Conservation (phyloP, 2,113 vertebrate species). For the Bettongia penicillata region DNA sequence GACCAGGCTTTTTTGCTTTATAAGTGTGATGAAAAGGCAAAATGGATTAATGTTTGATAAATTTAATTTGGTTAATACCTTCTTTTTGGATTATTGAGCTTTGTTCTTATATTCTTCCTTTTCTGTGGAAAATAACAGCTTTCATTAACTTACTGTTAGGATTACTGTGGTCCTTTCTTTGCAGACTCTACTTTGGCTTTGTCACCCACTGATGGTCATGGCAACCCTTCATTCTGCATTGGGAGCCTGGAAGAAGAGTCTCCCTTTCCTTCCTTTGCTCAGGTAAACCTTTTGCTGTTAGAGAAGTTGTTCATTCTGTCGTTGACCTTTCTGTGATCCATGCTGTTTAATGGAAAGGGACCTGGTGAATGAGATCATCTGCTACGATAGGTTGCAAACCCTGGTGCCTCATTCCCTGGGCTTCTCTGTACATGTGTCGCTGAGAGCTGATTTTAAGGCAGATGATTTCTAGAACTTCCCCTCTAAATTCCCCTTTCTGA, state of each 20-base stretch:
- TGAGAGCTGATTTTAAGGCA: background rate
- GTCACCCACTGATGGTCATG: slow-evolving; percentile 80
- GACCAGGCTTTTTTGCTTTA: slow-evolving; percentile 8
- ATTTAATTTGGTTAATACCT: background rate
- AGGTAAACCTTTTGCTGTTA: slow-evolving; percentile 85
- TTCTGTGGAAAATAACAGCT: slow-evolving; percentile 1
- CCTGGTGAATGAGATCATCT: background rate
- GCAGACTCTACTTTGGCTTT: slow-evolving; percentile 84
- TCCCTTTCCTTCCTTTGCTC: slow-evolving; percentile 95
- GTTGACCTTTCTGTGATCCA: background rate
- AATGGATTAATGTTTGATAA: background rate
- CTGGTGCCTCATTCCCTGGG: too few species aligned
- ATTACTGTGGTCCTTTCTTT: slow-evolving; percentile 72
- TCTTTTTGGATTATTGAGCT: slow-evolving; percentile 26
- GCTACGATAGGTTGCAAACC: background rate
- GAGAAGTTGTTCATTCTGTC: slow-evolving; percentile 33
- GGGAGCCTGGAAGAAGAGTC: slow-evolving; percentile 94
- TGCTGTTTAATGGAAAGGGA: background rate
- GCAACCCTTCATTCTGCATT: slow-evolving; percentile 82
- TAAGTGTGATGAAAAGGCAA: slow-evolving; percentile 23
- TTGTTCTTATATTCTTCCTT: slow-evolving; percentile 13
- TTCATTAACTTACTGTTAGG: slow-evolving; percentile 55
- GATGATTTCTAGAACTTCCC: background rate
- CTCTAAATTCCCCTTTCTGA: background rate
- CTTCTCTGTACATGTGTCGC: background rate